These are phyloP conservation scores for Saccostrea glomerata DNA, from an alignment of 1,140 invertebrate species.

Conservation along the genomic window DNA sequence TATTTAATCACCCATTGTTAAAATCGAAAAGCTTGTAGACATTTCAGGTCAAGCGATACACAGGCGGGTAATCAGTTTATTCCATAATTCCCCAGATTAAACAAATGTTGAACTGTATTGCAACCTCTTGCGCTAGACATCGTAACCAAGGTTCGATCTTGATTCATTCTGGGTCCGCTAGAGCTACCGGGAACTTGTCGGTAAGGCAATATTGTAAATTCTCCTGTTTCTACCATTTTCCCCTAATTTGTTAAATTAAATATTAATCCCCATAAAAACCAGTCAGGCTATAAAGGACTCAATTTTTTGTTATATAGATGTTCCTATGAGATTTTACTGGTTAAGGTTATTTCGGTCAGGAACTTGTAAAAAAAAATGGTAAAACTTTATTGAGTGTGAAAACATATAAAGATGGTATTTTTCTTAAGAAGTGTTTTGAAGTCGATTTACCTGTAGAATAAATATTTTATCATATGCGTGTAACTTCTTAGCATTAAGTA, in stretches of 20 bases:
- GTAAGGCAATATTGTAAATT: not conserved
- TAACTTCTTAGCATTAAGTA: not conserved
- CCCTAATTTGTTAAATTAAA: not conserved
- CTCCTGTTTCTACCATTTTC: not conserved
- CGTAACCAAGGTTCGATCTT: not conserved
- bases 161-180: not conserved
- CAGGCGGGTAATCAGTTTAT: conserved; percentile 20
- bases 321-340: not conserved
- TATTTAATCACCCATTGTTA: conserved; percentile 35
- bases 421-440: not conserved
- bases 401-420: not conserved
- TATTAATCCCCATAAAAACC: not conserved
- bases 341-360: not conserved
- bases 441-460: not conserved
- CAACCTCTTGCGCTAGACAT: conserved; percentile 7
- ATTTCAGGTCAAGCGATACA: conserved; percentile 30
- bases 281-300: not conserved
- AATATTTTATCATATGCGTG: not conserved
- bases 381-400: not conserved
- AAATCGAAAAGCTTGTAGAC: not conserved
- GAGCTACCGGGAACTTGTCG: conserved; percentile 8
- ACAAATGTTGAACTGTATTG: conserved; percentile 34
- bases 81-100: conserved; percentile 24
- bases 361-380: not conserved
- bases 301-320: not conserved